Evolutionary conservation across 2,888 invertebrate genomes (phyloP).

Genomic region (Caenorhabditis sp.): DNA sequence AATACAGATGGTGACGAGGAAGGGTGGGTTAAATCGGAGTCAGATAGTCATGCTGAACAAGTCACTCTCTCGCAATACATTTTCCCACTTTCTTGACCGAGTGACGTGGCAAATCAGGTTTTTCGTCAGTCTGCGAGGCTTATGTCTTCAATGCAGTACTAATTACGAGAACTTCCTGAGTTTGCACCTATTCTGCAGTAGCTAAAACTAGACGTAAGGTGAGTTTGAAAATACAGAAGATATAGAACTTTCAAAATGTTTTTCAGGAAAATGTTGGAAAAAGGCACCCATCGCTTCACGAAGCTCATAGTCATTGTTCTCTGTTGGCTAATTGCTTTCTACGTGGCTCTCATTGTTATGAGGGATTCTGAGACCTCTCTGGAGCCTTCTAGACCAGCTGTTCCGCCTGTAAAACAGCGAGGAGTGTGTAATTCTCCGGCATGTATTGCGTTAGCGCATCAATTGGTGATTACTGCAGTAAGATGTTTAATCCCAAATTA

Average conservation of each 20-base stretch:
- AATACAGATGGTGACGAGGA: too few species aligned
- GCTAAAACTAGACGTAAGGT: too few species aligned
- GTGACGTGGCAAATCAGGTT: too few species aligned
- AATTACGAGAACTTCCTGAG: too few species aligned
- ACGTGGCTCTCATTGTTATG: neutral
- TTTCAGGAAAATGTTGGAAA: neutral
- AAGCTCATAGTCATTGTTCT: conserved; percentile 30
- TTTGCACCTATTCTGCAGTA: too few species aligned
- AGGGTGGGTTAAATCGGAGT: too few species aligned
- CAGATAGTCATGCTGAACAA: too few species aligned
- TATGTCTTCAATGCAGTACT: too few species aligned
- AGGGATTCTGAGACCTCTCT: neutral
- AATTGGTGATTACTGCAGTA: neutral
- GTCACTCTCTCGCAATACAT: too few species aligned
- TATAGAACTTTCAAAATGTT: neutral
- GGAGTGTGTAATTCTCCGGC: conserved; percentile 9
- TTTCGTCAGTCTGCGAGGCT: too few species aligned
- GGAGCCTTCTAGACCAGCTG: neutral
- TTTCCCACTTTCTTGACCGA: too few species aligned
- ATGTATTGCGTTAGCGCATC: conserved; percentile 1
- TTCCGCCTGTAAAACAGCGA: neutral
- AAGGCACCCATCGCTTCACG: neutral
- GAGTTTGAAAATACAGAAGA: too few species aligned
- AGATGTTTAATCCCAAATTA: neutral
- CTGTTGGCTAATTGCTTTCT: conserved; percentile 19